Evolutionary conservation across 2,113 vertebrate species (phyloP).

Genomic region (Uria aalge): DNA sequence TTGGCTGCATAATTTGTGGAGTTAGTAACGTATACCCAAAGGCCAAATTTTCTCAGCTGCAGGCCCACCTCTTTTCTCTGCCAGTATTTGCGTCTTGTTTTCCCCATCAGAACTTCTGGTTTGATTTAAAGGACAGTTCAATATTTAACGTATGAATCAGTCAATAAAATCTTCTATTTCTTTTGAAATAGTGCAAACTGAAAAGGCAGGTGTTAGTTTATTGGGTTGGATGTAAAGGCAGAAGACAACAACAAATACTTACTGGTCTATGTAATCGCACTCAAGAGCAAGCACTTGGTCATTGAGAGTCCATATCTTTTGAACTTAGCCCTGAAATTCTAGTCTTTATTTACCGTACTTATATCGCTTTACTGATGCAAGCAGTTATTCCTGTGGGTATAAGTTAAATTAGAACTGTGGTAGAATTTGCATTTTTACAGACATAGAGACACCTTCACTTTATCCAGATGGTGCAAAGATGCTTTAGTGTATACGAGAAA

Average conservation of each 20-base stretch:
- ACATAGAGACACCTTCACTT: not conserved
- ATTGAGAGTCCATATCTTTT: not conserved
- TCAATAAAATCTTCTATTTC: not conserved
- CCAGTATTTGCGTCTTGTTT: conserved; percentile 39
- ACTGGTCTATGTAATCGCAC: not conserved
- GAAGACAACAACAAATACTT: not conserved
- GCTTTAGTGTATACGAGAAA: not conserved
- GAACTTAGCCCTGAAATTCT: not conserved
- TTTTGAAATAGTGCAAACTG: not conserved
- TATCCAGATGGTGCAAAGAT: not conserved
- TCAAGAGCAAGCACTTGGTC: not conserved
- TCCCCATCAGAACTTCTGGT: conserved; percentile 1
- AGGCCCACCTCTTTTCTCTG: not conserved
- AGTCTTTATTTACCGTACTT: not conserved
- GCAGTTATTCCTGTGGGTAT: not conserved
- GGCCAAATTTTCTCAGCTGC: conserved; percentile 38
- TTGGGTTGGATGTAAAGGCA: not conserved
- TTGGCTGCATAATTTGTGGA: conserved; percentile 22
- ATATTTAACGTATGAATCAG: not conserved
- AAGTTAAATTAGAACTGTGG: not conserved
- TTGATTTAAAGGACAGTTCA: conserved; percentile 27
- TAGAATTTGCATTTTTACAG: not conserved
- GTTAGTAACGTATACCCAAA: conserved; percentile 42
- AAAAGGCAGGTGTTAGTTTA: not conserved
- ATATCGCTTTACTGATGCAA: not conserved